phyloP scores from a whole-genome alignment of 1,140 invertebrate genomes.

The Steinernema khuongi region DNA sequence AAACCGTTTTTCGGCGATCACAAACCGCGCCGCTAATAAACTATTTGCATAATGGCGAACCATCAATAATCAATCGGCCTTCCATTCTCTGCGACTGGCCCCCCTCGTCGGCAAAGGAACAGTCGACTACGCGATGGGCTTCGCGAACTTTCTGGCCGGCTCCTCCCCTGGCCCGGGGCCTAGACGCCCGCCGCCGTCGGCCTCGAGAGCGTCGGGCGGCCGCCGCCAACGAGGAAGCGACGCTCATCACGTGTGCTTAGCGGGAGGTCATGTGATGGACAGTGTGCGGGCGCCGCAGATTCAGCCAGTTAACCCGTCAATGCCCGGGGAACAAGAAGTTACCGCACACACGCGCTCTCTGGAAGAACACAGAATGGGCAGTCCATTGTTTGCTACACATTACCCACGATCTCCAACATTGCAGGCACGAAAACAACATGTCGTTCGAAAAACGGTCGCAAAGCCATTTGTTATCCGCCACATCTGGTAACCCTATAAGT shows the following conservation, averaged over 20 bases:
- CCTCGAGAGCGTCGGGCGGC: background rate
- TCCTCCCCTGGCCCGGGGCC: conserved; percentile 1
- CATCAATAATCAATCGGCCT: background rate
- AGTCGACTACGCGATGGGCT: background rate
- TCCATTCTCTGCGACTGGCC: background rate
- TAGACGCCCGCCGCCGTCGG: background rate
- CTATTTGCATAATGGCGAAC: background rate
- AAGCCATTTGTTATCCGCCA: background rate
- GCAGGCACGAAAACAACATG: background rate
- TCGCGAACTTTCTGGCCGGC: background rate
- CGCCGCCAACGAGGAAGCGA: background rate
- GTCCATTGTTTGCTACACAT: background rate
- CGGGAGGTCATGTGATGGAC: background rate
- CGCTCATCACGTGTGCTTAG: background rate
- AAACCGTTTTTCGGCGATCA: too few relatives aligned
- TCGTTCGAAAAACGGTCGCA: background rate
- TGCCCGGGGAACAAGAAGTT: too few relatives aligned
- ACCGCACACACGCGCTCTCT: too few relatives aligned
- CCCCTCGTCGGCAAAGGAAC: background rate
- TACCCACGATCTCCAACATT: background rate
- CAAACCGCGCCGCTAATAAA: too few relatives aligned
- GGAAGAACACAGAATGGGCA: too few relatives aligned
- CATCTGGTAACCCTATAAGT: too few relatives aligned
- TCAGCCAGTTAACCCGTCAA: too few relatives aligned
- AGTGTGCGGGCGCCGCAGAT: too few relatives aligned